Conservation (phyloP, 2,113 vertebrate genomes). For the Dendrocopos noguchii region DNA sequence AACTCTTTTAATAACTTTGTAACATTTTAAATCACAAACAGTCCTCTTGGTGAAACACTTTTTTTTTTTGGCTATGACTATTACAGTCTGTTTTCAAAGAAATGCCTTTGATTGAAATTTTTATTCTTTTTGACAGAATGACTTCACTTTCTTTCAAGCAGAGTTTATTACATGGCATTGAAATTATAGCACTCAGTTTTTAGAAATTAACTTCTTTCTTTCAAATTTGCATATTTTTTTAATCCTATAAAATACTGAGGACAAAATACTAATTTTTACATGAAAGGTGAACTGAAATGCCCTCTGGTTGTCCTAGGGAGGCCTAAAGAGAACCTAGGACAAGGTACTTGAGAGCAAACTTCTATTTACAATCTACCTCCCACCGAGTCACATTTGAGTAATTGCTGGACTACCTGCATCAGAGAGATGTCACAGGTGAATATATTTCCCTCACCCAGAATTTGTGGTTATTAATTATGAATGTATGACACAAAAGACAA, state of each 20-base stretch:
- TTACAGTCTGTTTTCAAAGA: neutral
- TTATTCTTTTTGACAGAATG: neutral
- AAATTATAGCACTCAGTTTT: neutral
- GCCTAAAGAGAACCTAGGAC: neutral
- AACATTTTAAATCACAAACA: constrained; percentile 3
- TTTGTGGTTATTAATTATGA: neutral
- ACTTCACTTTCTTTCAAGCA: constrained; percentile 22
- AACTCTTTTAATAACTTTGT: neutral
- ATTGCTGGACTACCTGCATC: neutral
- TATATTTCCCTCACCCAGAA: neutral
- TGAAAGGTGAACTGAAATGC: neutral
- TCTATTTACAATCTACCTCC: neutral
- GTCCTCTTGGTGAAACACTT: neutral
- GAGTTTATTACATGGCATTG: neutral
- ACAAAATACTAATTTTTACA: neutral
- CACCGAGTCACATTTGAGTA: neutral
- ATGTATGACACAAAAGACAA: neutral
- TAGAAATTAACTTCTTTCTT: neutral
- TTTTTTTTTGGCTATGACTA: neutral
- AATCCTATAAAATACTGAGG: neutral
- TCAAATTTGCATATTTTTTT: neutral
- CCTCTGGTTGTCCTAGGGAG: neutral
- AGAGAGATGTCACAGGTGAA: neutral
- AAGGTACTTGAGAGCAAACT: neutral
- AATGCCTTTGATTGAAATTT: neutral